A percentile compares a stretch with the other conserved stretches of the same genome.
phyloP scores from a whole-genome alignment of 92 coral and sea anemone genomes.

The Hydrozoanthus gracilis region DNA sequence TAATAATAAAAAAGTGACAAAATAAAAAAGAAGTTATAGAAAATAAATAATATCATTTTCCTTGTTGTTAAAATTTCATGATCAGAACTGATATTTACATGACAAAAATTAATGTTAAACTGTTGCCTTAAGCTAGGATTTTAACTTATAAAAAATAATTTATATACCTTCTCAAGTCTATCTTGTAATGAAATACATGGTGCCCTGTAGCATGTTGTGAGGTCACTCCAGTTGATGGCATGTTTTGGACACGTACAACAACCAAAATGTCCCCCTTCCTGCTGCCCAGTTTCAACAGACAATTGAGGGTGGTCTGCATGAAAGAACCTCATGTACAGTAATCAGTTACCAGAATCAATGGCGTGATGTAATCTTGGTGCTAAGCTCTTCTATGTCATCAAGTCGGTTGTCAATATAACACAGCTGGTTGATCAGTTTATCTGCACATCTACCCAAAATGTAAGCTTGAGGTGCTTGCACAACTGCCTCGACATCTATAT shows the following conservation, averaged over 20 bases:
- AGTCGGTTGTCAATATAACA: background rate
- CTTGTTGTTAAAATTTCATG: too few species aligned
- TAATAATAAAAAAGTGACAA: too few species aligned
- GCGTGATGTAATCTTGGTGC: background rate
- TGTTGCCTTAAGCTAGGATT: too few species aligned
- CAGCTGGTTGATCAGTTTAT: conserved; percentile 22
- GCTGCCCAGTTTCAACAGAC: conserved; percentile 27
- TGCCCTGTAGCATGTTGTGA: too few species aligned
- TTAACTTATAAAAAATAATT: background rate
- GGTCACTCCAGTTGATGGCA: too few species aligned
- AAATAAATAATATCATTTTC: too few species aligned
- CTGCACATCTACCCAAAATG: conserved; percentile 30
- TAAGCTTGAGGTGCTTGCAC: conserved; percentile 30
- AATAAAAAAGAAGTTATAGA: too few species aligned
- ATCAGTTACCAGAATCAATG: conserved; percentile 2
- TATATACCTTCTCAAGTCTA: background rate
- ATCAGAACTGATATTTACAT: too few species aligned
- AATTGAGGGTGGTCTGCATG: conserved; percentile 21
- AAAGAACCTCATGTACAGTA: conserved; percentile 18
- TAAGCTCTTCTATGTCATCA: conserved; percentile 18
- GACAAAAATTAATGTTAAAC: too few species aligned
- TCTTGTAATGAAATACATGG: background rate
- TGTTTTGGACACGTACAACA: too few species aligned
- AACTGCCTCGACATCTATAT: conserved; percentile 60
- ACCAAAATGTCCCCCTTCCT: too few species aligned